These are phyloP conservation scores for Madoqua kirkii DNA, from an alignment of 2,113 vertebrate genomes.

Conservation along the genomic window DNA sequence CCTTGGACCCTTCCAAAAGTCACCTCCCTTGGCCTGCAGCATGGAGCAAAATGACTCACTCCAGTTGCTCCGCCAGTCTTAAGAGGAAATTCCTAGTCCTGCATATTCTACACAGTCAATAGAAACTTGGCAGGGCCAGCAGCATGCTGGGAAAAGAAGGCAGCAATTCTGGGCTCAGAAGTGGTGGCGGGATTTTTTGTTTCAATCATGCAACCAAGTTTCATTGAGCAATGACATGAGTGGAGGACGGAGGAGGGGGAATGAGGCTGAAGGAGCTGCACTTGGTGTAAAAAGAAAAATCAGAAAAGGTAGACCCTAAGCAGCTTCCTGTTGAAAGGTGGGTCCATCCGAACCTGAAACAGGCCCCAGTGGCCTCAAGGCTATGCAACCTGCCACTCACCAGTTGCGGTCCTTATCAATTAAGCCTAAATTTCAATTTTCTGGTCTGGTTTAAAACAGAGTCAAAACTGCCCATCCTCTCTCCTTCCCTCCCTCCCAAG, in stretches of 20 bases:
- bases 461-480: background rate
- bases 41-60: constrained; percentile 54
- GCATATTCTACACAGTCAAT: constrained; percentile 1
- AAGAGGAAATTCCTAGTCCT: constrained; percentile 47
- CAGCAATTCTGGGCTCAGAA: constrained; percentile 42
- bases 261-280: background rate
- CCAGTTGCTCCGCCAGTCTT: constrained; percentile 33
- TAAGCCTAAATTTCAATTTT: background rate
- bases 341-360: background rate
- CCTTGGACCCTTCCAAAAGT: constrained; percentile 13
- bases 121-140: constrained; percentile 43
- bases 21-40: constrained; percentile 52
- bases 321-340: background rate
- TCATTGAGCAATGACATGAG: constrained; percentile 15
- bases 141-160: constrained; percentile 57
- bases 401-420: background rate
- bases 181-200: constrained; percentile 69
- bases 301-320: background rate
- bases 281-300: background rate
- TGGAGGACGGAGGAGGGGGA: background rate
- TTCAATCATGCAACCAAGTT: constrained; percentile 28
- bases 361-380: background rate
- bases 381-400: background rate
- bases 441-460: constrained; percentile 26
- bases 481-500: background rate